Percentiles rank a stretch among this genome's conserved stretches.
Conservation (phyloP, 2,888 invertebrate genomes). For the Campoletis raptor region DNA sequence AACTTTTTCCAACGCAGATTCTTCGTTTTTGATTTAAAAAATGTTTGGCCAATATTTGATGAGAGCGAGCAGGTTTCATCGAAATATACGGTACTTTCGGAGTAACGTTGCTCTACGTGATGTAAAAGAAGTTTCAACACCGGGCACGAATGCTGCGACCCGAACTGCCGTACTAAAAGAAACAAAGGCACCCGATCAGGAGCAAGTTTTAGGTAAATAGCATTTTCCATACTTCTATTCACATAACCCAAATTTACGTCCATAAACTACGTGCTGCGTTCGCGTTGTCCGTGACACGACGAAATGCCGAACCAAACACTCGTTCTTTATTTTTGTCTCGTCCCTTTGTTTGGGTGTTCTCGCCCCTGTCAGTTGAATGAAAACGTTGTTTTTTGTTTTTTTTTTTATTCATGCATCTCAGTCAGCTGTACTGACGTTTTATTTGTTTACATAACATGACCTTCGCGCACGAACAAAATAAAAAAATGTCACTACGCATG, state of each 20-base stretch:
- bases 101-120: constrained; percentile 49
- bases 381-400: too few relatives aligned
- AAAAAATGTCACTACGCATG: not conserved
- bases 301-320: not conserved
- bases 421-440: not conserved
- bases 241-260: not conserved
- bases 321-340: not conserved
- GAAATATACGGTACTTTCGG: constrained; percentile 57
- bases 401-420: not conserved
- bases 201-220: constrained; percentile 47
- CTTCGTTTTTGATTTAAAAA: constrained; percentile 11
- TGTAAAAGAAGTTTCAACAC: constrained; percentile 43
- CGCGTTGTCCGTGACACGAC: not conserved
- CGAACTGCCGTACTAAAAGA: not conserved
- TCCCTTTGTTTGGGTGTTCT: not conserved
- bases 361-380: not conserved
- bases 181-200: constrained; percentile 5
- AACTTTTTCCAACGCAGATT: not conserved
- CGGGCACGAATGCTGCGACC: not conserved
- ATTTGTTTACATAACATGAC: constrained; percentile 13
- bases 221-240: not conserved
- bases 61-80: constrained; percentile 33
- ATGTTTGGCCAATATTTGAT: constrained; percentile 49
- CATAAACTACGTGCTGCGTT: not conserved
- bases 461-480: not conserved